Evolutionary conservation across 2,888 invertebrate species (phyloP), one percentile per base, ranked within the genome.

Genomic region (Phengaris arion): DNA sequence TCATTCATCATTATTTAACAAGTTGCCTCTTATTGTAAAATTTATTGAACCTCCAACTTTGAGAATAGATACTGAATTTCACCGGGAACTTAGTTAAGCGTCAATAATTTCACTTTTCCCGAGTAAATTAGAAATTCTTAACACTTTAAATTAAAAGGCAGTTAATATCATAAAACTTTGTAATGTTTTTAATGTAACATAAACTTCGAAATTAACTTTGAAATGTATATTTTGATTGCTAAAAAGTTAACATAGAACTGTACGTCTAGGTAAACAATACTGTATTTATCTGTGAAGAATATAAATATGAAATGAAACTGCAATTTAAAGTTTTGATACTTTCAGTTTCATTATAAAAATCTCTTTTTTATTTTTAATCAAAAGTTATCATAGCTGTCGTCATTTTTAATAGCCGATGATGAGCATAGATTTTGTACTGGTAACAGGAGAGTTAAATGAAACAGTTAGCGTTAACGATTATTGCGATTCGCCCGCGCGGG

Each of bases 391-490:
- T 15, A 8, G 15, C 51, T 70, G 51, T 51, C 48, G 48, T 51
- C 35, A 35, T 54, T 54, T 72, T 54, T 72, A 52, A 22, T n/a
- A 7, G 72, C 13, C 52, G 2, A 82, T 83, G 83, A 83, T 80
- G 80, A 77, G 80, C 84, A 84, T 85, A 87, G 86, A 85, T 82
- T 83, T 83, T 79, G 82, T 81, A 81, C 79, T 78, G 78, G 78
- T 78, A 81, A 84, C 82, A 82, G 81, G 83, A 80, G 80, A 84
- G 85, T 85, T 86, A 87, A 89, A 86, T 86, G 86, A 79, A 78
- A 80, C 84, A 83, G 85, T 90, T 89, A 87, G 79, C 85, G 86
- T 85, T 89, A 91, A 90, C 88, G 88, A 86, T 89, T 89, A 91
- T 87, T 86, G 86, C 86, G 80, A 80, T 83, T 81, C 82, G 79